Base-by-base conservation (phyloP, 1,140 invertebrate species). In the Dreissena rostriformis region DNA sequence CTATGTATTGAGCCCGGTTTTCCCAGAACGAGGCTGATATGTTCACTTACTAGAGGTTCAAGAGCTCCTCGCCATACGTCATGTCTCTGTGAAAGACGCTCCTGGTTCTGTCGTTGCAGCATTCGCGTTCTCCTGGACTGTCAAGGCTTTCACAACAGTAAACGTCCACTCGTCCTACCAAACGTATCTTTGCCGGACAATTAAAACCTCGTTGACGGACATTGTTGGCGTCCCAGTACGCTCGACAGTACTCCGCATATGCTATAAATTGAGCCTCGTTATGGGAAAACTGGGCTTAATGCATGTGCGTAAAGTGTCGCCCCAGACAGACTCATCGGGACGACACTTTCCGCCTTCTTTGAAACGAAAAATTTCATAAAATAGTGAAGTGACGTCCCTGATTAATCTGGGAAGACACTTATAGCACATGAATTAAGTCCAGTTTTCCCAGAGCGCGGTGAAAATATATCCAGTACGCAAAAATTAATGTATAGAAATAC, bases 91-190 rank as follows among this genome's bases (percentile, higher is more conserved):
- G 51, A n/a, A 52, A 71, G 14, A 71, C 4, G 57, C 77, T 79
- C 24, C 55, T 70, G 11, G 24, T 70, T 15, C 77, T 11, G 49
- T 79, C 77, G 57, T 79, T 79, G 39, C 77, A 79, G 28, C 77
- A 79, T 26, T 29, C 49, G n/a, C 51, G 77, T 7, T 14, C 49
- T 2, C 52, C 77, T 61, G 57, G 52, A 2, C 49, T 53, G 0
- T 68, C 67, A 19, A n/a, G 17, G 49, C 66, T 79, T 17, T 53
- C 53, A 57, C 77, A 79, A 61, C 77, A 79, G 52, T 79, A 79
- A 17, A 79, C 51, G 49, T 79, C 67, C 19, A 66, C 68, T 29
- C 55, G 70, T 19, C 77, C 77, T 4, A 79, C 53, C 17, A 79
- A 66, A 26, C 67, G 17, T 1, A 70, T n/a, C 28, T 65, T 22